Base-by-base conservation (phyloP, 2,888 invertebrate genomes). In the Phalera bucephala region DNA sequence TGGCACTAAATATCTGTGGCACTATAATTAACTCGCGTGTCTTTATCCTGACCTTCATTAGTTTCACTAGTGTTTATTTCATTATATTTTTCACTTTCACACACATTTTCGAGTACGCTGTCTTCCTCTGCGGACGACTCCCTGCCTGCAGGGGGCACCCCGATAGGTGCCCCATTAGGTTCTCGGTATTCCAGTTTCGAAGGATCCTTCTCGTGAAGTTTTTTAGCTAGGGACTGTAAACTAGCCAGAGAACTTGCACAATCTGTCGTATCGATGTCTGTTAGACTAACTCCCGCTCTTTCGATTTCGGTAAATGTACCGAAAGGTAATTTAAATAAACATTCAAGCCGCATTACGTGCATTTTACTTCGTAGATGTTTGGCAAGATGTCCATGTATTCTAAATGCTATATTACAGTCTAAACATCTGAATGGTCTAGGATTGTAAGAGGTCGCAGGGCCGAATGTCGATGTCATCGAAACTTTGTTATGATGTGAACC, bases 301-400 rank as follows among this genome's bases (percentile, higher is more conserved):
- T 97, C 98, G 70, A 99, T 94, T 86, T 98, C 97, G 6, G 97
- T 97, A 74, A 97, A 97, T 27, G 97, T 95, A 34, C 98, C 98
- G 70, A 96, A 96, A 0, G 98, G 98, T 54, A 99, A 87, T 82
- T 97, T 97, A 38, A 97, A 97, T 48, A 97, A 87, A 72, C 96
- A 96, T 80, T 98, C 98, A 47, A 98, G 90, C 64, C 96, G 95
- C 93, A 96, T 96, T 25, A 98, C 97, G 73, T 99, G 99, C 92
- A 96, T 96, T 90, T 98, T 98, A 49, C 97, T 97, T 37, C 99
- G 93, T 44, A 99, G 91, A 91, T 99, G 99, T 81, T 99, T 99
- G 0, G 98, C 98, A 64, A 99, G 89, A 81, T 99, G 99, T 0
- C 99, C 99, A 69, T 98, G 98, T 67, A 98, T 98, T 59, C 97